A percentile compares a stretch with the other conserved stretches of the same genome.
These are phyloP conservation scores for Ptiloglossa arizonensis DNA, from an alignment of 1,140 invertebrate genomes.

Conservation along the genomic window DNA sequence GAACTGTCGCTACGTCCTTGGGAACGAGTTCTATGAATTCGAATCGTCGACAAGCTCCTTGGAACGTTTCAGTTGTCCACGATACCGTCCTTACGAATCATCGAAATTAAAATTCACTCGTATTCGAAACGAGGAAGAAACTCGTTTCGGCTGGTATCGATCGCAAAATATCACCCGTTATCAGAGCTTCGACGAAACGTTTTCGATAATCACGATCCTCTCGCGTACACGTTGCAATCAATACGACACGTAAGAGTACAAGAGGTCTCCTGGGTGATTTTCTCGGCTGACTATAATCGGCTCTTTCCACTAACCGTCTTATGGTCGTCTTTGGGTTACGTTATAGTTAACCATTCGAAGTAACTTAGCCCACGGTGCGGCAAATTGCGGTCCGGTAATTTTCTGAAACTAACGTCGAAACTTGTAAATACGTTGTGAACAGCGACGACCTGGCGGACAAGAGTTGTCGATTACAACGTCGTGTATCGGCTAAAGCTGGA, in stretches of 20 bases:
- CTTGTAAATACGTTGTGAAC: conserved; percentile 8
- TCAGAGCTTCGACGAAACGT: no score
- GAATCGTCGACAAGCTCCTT: not conserved
- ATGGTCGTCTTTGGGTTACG: conserved; percentile 23
- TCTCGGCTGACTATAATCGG: conserved; percentile 29
- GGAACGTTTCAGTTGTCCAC: not conserved
- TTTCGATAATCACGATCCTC: no score
- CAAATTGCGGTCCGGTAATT: conserved; percentile 21
- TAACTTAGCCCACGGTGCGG: not conserved
- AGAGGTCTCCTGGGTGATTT: not conserved
- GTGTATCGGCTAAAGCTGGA: not conserved
- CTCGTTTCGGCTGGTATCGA: no score
- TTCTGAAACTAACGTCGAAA: conserved; percentile 10
- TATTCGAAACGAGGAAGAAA: no score
- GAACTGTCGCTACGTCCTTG: not conserved
- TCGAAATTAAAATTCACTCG: no score
- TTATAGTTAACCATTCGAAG: not conserved
- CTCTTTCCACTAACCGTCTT: conserved; percentile 27
- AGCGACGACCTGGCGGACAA: not conserved
- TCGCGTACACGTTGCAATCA: no score
- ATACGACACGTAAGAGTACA: not conserved
- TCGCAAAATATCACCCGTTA: no score
- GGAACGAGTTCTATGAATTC: conserved; percentile 11
- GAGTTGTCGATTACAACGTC: conserved; percentile 3
- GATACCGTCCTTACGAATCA: no score